Evolutionary conservation across 2,113 vertebrate genomes (phyloP).

Genomic region (Taxidea taxus): DNA sequence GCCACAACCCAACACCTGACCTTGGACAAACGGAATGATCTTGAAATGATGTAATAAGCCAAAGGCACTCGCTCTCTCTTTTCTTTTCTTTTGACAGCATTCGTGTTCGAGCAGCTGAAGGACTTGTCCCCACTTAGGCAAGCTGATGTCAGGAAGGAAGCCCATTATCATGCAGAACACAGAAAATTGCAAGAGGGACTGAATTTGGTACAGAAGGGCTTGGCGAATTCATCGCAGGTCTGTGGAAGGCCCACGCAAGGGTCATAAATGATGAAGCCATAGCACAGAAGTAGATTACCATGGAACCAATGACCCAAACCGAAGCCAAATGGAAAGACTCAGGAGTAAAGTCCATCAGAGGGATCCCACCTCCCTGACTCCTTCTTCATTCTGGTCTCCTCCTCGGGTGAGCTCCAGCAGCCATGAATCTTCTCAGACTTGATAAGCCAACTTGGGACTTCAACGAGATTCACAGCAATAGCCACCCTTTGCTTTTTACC

Average conservation of each 20-base stretch:
- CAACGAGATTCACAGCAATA: not conserved
- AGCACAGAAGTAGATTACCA: no score
- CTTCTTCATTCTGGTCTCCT: not conserved
- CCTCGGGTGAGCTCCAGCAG: not conserved
- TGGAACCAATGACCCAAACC: not conserved
- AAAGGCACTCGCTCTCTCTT: not conserved
- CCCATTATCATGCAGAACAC: accelerated
- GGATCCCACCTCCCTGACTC: not conserved
- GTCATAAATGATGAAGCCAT: not conserved
- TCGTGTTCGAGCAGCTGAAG: not conserved
- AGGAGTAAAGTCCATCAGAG: not conserved
- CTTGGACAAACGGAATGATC: not conserved
- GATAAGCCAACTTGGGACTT: not conserved
- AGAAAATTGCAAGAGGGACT: not conserved
- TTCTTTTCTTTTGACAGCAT: not conserved
- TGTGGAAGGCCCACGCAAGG: not conserved
- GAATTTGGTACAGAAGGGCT: not conserved
- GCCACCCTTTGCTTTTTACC: not conserved
- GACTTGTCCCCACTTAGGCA: not conserved
- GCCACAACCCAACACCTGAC: not conserved
- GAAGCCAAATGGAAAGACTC: accelerated
- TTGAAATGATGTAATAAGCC: not conserved
- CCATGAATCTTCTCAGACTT: not conserved
- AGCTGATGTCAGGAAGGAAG: not conserved
- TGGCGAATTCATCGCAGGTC: not conserved